Evolutionary conservation across 2,888 invertebrate species (phyloP), one percentile per base, ranked within the genome.

Genomic region (Platypus cylindrus): DNA sequence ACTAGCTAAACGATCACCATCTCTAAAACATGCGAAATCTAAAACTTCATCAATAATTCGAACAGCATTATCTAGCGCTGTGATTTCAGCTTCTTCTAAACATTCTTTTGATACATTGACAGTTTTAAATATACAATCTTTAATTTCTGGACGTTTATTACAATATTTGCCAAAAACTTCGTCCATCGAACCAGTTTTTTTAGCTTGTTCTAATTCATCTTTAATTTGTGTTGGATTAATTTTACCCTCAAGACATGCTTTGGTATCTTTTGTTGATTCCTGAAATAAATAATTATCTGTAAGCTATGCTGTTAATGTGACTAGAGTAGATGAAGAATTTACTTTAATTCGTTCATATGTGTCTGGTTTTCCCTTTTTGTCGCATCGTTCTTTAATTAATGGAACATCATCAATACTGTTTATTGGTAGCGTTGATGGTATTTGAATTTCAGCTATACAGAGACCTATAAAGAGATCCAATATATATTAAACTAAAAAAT

Each of bases 1-100:
- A 71, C 71, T 57, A 2, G 71, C 71, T 45, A 71, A 65, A 17
- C 70, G 59, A 45, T 71, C 70, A 11, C 71, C 71, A 45, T 70
- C 69, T 40, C 68, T 68, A 44, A 55, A 64, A 44, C 71, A 71
- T 14, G 66, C 52, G 44, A 71, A 71, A 16, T 62, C 59, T 3
- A 65, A 48, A 1, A 70, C 48, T 17, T 68, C 63, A 15, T 65
- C 58, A 0, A 67, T 59, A 12, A 70, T 60, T 36, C 64, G 64
- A n/a, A 58, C 46, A 1, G 66, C 48, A 13, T 63, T 55, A 26
- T 59, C 55, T n/a, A 63, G 52, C 14, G 56, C 65, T 3, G 59
- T 56, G 20, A 52, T 58, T 47, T 70, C 70, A 8, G 52, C 44
- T 5, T 54, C 52, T 20, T 65, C 63, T 28, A 71, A 48, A 44